A percentile compares a stretch with the other conserved stretches of the same genome.
phyloP scores from a whole-genome alignment of 2,113 vertebrate species.

The Microcebus ravelobensis region DNA sequence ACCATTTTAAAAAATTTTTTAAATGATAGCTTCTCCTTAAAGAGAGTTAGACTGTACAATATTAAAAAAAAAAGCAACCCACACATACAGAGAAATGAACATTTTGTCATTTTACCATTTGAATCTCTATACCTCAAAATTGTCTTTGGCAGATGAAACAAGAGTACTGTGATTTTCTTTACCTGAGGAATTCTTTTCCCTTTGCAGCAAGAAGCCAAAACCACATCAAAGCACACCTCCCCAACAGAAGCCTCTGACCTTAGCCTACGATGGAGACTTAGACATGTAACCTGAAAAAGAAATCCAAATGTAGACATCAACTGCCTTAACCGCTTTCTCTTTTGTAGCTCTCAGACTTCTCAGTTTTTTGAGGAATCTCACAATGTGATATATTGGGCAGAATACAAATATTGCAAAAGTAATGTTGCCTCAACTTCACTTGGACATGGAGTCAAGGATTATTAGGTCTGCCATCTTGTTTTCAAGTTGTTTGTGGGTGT shows the following conservation, averaged over 20 bases:
- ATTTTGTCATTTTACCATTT: conserved; percentile 6
- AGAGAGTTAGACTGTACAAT: background rate
- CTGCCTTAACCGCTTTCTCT: conserved; percentile 89
- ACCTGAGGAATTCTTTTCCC: conserved; percentile 67
- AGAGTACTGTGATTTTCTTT: background rate
- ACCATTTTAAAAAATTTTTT: background rate
- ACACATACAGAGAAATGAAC: background rate
- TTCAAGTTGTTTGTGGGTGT: conserved; percentile 69
- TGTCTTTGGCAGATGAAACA: conserved; percentile 39
- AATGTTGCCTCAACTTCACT: conserved; percentile 81
- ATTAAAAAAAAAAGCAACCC: background rate
- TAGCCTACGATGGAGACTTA: conserved; percentile 96
- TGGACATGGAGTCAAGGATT: conserved; percentile 74
- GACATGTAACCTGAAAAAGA: conserved; percentile 92
- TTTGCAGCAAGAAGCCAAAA: conserved; percentile 92
- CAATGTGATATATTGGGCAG: conserved; percentile 78
- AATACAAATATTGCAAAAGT: conserved; percentile 78
- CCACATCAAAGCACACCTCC: conserved; percentile 90
- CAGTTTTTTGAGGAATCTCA: conserved; percentile 89
- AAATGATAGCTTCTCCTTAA: background rate
- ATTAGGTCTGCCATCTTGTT: conserved; percentile 73
- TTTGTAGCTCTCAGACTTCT: conserved; percentile 86
- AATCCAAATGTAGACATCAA: conserved; percentile 87
- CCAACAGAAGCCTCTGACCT: conserved; percentile 96
- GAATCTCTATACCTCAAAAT: background rate